phyloP scores from a whole-genome alignment of 2,797 vertebrate genomes.

The Holocentrus rufus region DNA sequence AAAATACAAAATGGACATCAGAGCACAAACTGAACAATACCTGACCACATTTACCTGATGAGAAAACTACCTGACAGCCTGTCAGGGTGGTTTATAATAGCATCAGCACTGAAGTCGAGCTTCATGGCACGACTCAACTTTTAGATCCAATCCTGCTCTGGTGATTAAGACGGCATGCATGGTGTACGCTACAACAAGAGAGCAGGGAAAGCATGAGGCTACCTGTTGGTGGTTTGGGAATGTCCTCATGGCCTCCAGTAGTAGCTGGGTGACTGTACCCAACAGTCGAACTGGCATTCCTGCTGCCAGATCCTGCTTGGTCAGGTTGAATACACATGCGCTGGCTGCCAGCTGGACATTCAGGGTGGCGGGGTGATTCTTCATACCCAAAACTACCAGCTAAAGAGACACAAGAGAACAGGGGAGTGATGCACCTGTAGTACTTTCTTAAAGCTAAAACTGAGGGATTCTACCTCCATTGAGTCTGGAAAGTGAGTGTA shows the following conservation, averaged over 20 bases:
- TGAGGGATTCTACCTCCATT: not conserved
- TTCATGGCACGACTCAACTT: not conserved
- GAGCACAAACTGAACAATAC: not conserved
- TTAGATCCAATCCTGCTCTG: not conserved
- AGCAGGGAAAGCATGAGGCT: not conserved
- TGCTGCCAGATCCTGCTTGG: conserved; percentile 95
- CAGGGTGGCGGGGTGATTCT: conserved; percentile 93
- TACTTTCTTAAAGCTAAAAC: not conserved
- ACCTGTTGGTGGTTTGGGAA: conserved; percentile 99
- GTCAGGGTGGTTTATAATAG: not conserved
- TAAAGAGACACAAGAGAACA: conserved; percentile 60
- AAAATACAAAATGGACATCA: conserved; percentile 42
- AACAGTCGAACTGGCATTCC: conserved; percentile 95
- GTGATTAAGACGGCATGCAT: not conserved
- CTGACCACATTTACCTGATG: not conserved
- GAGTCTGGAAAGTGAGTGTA: not conserved
- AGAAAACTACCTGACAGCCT: not conserved
- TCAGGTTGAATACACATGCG: conserved; percentile 98
- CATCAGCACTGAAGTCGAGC: not conserved
- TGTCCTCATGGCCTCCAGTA: conserved; percentile 97
- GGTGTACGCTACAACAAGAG: too few relatives aligned
- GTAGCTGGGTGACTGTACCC: conserved; percentile 92
- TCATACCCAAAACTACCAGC: conserved; percentile 98
- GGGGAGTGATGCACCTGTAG: not conserved
- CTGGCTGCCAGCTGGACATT: conserved; percentile 98